Conservation (phyloP, 2,113 vertebrate genomes). For the Cathartes aura region DNA sequence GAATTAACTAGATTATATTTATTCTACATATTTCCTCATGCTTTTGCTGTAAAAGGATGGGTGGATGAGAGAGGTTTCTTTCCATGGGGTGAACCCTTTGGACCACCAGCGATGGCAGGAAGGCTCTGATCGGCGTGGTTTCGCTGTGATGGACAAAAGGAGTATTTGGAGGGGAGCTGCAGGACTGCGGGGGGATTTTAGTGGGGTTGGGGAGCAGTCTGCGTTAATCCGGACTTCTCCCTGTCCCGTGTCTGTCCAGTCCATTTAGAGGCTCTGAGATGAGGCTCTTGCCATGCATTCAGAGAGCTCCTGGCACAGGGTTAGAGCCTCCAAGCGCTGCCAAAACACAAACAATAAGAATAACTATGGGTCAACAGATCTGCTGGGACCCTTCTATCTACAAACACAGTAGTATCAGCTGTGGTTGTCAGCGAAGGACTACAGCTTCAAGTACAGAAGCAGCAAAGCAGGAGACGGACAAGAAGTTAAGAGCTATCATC, state of each 20-base stretch:
- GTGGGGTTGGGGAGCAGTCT: background rate
- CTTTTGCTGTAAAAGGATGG: background rate
- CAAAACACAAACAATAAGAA: background rate
- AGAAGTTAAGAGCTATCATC: background rate
- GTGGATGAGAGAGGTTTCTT: background rate
- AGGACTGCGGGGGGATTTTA: background rate
- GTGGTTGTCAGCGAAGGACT: background rate
- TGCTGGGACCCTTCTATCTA: background rate
- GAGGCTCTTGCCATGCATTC: rapidly evolving
- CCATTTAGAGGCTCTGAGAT: background rate
- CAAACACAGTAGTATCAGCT: background rate
- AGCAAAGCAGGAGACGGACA: background rate
- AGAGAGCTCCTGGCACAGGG: background rate
- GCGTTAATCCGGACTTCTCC: background rate
- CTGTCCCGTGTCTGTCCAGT: background rate
- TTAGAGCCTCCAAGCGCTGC: background rate
- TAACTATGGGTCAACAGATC: rapidly evolving
- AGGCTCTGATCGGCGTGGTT: background rate
- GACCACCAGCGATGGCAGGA: background rate
- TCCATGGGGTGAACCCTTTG: background rate
- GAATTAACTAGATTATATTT: background rate
- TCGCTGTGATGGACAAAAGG: background rate
- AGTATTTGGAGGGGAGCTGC: background rate
- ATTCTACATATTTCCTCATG: background rate
- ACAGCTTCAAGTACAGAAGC: background rate